Percentiles rank a stretch among this genome's conserved stretches.
phyloP scores from a whole-genome alignment of 2,888 invertebrate genomes.

The Polylopha cassiicola region DNA sequence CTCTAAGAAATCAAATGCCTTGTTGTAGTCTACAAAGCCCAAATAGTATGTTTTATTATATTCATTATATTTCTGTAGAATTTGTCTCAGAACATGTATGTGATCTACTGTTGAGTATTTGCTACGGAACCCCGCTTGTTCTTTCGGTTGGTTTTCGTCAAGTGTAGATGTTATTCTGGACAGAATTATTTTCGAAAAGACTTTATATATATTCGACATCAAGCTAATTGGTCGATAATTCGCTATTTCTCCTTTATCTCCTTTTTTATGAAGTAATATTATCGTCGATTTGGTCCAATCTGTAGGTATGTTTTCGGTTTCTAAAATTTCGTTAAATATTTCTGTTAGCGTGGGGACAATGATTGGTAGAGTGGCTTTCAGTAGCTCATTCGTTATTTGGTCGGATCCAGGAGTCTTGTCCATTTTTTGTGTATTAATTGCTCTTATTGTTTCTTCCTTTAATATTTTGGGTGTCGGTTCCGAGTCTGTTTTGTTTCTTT shows the following conservation, averaged over 20 bases:
- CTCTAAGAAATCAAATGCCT: conserved; percentile 26
- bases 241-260: not conserved
- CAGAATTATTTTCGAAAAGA: not conserved
- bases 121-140: conserved; percentile 24
- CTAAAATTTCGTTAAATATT: not conserved
- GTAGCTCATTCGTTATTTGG: conserved; percentile 1
- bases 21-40: conserved; percentile 28
- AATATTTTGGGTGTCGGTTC: not conserved
- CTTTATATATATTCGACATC: too few species aligned
- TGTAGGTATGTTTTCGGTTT: not conserved
- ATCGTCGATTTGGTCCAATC: conserved; percentile 1
- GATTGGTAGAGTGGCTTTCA: not conserved
- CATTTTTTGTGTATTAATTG: not conserved
- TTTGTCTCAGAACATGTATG: conserved; percentile 25
- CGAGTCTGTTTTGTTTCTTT: too few species aligned
- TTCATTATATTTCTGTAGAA: conserved; percentile 24
- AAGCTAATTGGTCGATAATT: not conserved
- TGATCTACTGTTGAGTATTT: conserved; percentile 26
- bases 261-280: too few species aligned
- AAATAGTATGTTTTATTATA: conserved; percentile 25
- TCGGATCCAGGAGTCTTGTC: not conserved
- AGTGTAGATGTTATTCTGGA: not conserved
- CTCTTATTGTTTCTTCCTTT: not conserved
- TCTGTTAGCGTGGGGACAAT: not conserved
- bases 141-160: not conserved